Base-by-base conservation (phyloP, 2,888 invertebrate species). In the Xestia ashworthii region DNA sequence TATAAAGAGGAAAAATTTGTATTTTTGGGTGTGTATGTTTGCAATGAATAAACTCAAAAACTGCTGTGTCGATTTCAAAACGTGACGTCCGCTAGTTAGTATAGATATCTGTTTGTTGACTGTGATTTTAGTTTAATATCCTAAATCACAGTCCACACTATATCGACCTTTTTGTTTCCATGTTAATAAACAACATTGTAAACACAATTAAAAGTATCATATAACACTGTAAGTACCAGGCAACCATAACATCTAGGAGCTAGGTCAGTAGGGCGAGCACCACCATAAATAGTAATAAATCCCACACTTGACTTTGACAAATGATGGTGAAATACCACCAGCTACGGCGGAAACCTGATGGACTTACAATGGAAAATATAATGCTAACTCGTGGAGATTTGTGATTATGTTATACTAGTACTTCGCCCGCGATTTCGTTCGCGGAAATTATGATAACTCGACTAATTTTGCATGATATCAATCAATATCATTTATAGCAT, bases 241-340 rank as follows among this genome's bases (percentile, higher is more conserved):
- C 16, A 3, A 60, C 83, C 78, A 78, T 80, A 82, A 85, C 74
- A 85, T 75, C 87, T 87, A 86, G 79, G 82, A 16, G 76, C 68
- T 77, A 82, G 93, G 93, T 93, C 92, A 93, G 90, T 93, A 87
- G 93, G 93, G 84, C 89, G 92, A 90, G 82, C 87, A 87, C 79
- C 82, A 89, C 91, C 91, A 92, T 92, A 93, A 93, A 93, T 89
- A 90, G 91, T 91, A 92, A 94, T 94, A 93, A 94, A 93, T 93
- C 92, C 90, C 87, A 76, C 90, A 86, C 92, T 91, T 91, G 94
- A 94, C 94, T 93, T 92, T 93, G 93, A 94, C 92, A 93, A 94
- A 94, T 92, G 93, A 91, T 92, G 89, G 90, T 88, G 88, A 89
- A 92, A 86, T 83, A 88, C 81, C 85, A 81, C 78, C 80, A 72